Evolutionary conservation across 2,797 vertebrate genomes (phyloP), one percentile per base, ranked within the genome.

Genomic region (Sternotherus odoratus): DNA sequence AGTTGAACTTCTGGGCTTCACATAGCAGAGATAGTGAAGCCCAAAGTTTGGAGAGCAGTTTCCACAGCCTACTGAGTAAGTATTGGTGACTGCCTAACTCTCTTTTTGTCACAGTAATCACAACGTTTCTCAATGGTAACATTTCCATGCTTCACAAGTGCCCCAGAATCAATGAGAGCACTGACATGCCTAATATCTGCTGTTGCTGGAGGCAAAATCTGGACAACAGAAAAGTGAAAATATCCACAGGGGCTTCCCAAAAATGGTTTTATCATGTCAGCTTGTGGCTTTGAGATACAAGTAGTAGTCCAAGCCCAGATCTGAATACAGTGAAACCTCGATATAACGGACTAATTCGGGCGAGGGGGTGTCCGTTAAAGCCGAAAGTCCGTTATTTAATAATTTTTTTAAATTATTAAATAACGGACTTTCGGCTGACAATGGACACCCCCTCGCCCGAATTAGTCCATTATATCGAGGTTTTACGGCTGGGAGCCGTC

Each of bases 31-130:
- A 66, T 19, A 87, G 79, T 69, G 26, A 89, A 94, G 87, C 69
- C 30, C 89, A 92, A 90, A 87, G 6, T 43, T 82, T n/a, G 54
- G 86, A 86, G 11, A 93, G 50, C 90, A 96, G 48, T 96, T 97
- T 95, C 94, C 95, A 97, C 88, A 96, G 95, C 95, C 94, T 96
- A 95, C 85, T 96, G 91, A 91, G 95, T 95, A 95, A 91, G 77
- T 89, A 72, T 1, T 85, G 83, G 72, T 84, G 66, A 48, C 79
- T 82, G 77, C 89, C 91, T 85, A 93, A 93, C 79, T 1, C 0
- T 48, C 51, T 92, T 43, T 95, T 88, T 88, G 78, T 88, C 48
- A 43, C 15, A 15, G 43, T 74, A 39, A 53, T 54, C 81, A n/a
- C 69, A 91, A 26, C 28, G 26, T 90, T 93, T 87, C 54, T 93